These are phyloP conservation scores for Spilogale gracilis DNA, from an alignment of 2,113 vertebrate genomes.

Conservation along the genomic window DNA sequence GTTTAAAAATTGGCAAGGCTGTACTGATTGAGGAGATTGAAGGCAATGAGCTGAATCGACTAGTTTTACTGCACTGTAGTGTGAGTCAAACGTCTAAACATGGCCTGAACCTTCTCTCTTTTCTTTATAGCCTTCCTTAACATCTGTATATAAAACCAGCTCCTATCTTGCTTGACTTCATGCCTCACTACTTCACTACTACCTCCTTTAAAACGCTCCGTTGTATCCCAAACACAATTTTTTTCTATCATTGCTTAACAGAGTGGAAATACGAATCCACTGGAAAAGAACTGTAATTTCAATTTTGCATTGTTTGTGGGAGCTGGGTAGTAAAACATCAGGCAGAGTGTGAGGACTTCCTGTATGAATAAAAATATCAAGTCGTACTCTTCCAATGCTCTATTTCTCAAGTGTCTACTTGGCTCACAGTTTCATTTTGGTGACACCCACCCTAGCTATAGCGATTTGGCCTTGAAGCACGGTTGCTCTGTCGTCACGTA, in stretches of 20 bases:
- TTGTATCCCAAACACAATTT: neutral
- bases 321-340: neutral
- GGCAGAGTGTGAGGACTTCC: neutral
- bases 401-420: neutral
- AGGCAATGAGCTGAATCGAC: constrained; percentile 28
- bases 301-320: neutral
- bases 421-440: neutral
- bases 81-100: constrained; percentile 11
- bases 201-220: neutral
- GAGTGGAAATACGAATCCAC: neutral
- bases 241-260: neutral
- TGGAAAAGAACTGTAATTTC: neutral
- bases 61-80: neutral
- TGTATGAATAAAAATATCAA: neutral
- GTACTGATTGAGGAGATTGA: neutral
- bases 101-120: neutral
- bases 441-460: neutral
- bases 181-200: neutral
- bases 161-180: neutral
- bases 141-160: neutral
- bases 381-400: neutral
- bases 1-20: constrained; percentile 54
- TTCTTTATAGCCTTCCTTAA: neutral
- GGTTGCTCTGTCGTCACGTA: neutral
- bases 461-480: neutral